Evolutionary conservation across 2,797 vertebrate genomes (phyloP).

Genomic region (Squalus acanthias): DNA sequence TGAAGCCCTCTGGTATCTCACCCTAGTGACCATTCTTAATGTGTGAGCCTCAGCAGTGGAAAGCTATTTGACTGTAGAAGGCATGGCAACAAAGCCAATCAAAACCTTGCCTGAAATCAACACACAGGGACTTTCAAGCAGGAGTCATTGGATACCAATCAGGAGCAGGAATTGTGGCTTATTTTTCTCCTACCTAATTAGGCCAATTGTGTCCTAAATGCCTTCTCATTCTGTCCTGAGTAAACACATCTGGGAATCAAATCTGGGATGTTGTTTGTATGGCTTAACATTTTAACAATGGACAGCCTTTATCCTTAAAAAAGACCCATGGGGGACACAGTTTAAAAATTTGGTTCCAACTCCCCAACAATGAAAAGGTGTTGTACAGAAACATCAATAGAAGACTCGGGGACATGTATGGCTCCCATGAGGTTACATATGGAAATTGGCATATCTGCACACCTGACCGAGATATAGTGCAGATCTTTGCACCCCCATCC

Average conservation of each 20-base stretch:
- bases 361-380: neutral
- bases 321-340: neutral
- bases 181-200: neutral
- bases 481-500: neutral
- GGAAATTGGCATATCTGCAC: neutral
- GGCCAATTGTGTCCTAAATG: neutral
- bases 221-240: neutral
- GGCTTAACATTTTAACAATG: neutral
- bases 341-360: neutral
- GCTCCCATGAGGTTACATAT: neutral
- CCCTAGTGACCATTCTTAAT: neutral
- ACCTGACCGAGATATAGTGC: too few species aligned
- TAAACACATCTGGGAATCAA: neutral
- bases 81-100: neutral
- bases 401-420: neutral
- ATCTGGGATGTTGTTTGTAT: neutral
- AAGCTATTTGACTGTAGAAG: neutral
- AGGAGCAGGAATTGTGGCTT: neutral
- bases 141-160: neutral
- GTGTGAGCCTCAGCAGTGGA: neutral
- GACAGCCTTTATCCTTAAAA: neutral
- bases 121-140: neutral
- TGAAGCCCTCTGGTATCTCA: neutral
- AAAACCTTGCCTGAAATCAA: neutral
- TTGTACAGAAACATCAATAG: neutral